Evolutionary conservation across 1,140 invertebrate genomes (phyloP).

Genomic region (Zaprionus nigranus): DNA sequence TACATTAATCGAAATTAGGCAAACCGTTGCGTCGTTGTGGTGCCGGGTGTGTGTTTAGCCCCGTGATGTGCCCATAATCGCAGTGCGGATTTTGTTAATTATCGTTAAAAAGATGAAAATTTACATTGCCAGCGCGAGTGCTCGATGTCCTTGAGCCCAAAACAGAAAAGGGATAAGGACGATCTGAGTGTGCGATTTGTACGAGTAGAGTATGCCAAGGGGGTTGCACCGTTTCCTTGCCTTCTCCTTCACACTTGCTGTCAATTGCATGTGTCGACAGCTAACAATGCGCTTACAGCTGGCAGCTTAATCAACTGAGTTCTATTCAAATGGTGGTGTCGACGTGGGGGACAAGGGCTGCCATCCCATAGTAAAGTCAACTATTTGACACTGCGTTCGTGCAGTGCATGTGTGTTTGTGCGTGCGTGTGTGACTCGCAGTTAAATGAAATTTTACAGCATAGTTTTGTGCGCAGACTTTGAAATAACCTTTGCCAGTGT

Average conservation of each 20-base stretch:
- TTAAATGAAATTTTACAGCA: slow-evolving; percentile 51
- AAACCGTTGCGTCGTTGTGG: background rate
- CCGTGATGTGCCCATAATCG: background rate
- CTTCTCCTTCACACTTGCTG: background rate
- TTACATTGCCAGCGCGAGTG: slow-evolving; percentile 8
- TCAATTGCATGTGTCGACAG: slow-evolving; percentile 37
- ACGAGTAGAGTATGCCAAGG: slow-evolving; percentile 23
- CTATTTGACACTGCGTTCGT: background rate
- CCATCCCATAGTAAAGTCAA: background rate
- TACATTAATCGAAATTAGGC: slow-evolving; percentile 39
- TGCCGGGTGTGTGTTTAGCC: background rate
- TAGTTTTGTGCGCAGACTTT: slow-evolving; percentile 73
- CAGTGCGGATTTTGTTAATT: slow-evolving; percentile 33
- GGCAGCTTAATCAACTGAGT: slow-evolving; percentile 32
- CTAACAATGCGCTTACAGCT: slow-evolving; percentile 25
- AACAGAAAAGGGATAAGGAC: slow-evolving; percentile 5
- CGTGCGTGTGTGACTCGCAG: background rate
- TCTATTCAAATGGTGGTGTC: slow-evolving; percentile 1
- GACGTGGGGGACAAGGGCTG: background rate
- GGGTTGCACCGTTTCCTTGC: background rate
- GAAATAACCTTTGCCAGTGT: slow-evolving; percentile 53
- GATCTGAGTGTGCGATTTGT: slow-evolving; percentile 13
- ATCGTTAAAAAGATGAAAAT: slow-evolving; percentile 1
- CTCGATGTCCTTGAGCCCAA: slow-evolving; percentile 34
- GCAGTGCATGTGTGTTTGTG: background rate